Evolutionary conservation across 2,797 vertebrate genomes (phyloP), one percentile per base, ranked within the genome.

Genomic region (Urosaurus nigricauda): DNA sequence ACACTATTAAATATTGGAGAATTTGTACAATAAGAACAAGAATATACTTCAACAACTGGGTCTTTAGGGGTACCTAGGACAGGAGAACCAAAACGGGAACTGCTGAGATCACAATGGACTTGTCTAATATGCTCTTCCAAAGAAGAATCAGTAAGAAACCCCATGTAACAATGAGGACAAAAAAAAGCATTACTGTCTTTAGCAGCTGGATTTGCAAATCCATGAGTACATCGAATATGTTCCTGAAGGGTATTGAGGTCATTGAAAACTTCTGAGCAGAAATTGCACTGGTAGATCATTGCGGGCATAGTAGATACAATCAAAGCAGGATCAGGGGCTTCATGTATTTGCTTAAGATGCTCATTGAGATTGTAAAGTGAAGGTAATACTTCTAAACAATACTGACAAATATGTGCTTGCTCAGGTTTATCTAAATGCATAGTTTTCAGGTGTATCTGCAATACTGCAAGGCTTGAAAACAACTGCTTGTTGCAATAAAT

Each of bases 171-270:
- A 93, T 99, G 98, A 83, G 99, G 99, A 92, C 99, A 99, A 96
- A 99, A 99, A 96, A 99, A 99, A 1, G 99, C 99, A 90, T 99
- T 99, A 95, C 98, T 99, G 94, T 99, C 99, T 95, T 99, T 99
- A 90, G 99, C 98, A 87, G 98, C 97, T 32, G 98, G 98, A 90
- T 98, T 99, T 60, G 98, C 98, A 95, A 99, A 99, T 74, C 99
- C 98, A 58, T 99, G 99, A 90, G 98, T 98, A 95, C 98, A 98
- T 91, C 99, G 98, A 86, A 99, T 99, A 94, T 99, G 99, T 90
- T 99, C 99, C 96, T 99, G 99, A 86, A 99, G 98, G 81, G 97
- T 98, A 86, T 99, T 99, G 95, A 99, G 98, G 96, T 99, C 98
- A 80, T 97, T 97, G 94, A 98, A 96, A 92, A 98, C 98, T 95